Evolutionary conservation across 2,797 vertebrate species (phyloP), one percentile per base, ranked within the genome.

Genomic region (Odontamblyopus lacepedii): DNA sequence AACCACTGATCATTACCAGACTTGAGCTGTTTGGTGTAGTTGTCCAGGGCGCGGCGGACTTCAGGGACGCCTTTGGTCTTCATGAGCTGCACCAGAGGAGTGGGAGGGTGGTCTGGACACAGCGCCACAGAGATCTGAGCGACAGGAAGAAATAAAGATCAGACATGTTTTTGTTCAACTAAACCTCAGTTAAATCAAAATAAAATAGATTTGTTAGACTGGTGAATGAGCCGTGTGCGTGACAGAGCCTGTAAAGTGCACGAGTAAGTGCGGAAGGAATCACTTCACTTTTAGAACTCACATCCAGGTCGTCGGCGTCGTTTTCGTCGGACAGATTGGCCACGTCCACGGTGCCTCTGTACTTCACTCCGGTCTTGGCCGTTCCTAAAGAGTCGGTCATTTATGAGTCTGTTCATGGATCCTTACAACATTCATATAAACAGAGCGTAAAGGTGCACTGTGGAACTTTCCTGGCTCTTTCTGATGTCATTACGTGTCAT

Each of bases 291-390:
- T 0, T 35, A 5, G 23, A 23, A 70, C 92, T 92, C 87, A 98
- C 97, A 85, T 98, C 96, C 8, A 98, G 93, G 89, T 98, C 96
- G 8, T 96, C 95, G 0, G 95, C 80, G 18, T 95, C 94, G n/a
- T 98, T 98, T 90, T 98, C 96, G 75, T 98, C 97, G 0, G 97
- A 98, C 50, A 98, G 93, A 78, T 98, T 98, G 41, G 93, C 91
- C 81, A 98, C 95, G 2, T 97, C 95, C 69, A 98, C 89, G 0
- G 93, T 93, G 30, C 97, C 96, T 90, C 96, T 95, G 89, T 94
- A 97, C 76, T 95, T 97, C 69, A 97, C 87, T 50, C 96, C 96
- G 0, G 90, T 81, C 64, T 89, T 93, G 1, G 96, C 93, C 2
- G 90, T 95, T 35, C 96, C 97, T 98, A 80, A 44, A 71, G 44